Base-by-base conservation (phyloP, 1,140 invertebrate species). In the Leptopilina boulardi region DNA sequence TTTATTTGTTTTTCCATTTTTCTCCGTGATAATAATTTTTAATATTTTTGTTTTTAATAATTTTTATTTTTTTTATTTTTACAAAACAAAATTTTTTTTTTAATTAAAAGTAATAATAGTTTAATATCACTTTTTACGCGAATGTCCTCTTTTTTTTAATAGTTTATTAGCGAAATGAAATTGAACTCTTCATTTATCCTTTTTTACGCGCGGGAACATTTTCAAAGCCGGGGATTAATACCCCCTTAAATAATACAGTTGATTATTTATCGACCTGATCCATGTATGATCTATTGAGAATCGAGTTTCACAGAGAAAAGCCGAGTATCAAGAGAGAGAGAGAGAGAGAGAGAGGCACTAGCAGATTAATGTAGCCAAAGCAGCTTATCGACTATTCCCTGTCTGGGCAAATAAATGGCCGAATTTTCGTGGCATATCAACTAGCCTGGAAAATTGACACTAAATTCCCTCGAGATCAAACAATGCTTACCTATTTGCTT, bases 321-420 rank as follows among this genome's bases (percentile, higher is more conserved):
- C 26, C 59, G 59, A 66, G 59, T 13, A 66, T 66, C 54, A 72
- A 13, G 72, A 73, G n/a, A n/a, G n/a, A n/a, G n/a, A n/a, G n/a
- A n/a, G n/a, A n/a, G n/a, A n/a, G n/a, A n/a, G n/a, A n/a, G n/a
- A n/a, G 47, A 79, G 78, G 77, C 76, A 76, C 76, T 74, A 82
- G 71, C 76, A 85, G 81, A 87, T 86, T 85, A 86, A 85, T 83
- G 79, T 81, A 80, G 75, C 80, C 79, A 71, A 79, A 79, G 72
- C 79, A 77, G 84, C 81, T 87, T 87, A 87, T 87, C 84, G 84
- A 84, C 84, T 80, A 82, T 75, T 79, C 74, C 78, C 77, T 80
- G 82, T 82, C 80, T 74, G 66, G 74, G 78, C 80, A 76, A 82
- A 77, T 81, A 75, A 78, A 85, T 80, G 78, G 73, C 77, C 78